Evolutionary conservation across 2,113 vertebrate species (phyloP).

Genomic region (Ptilorrhoa leucosticta): DNA sequence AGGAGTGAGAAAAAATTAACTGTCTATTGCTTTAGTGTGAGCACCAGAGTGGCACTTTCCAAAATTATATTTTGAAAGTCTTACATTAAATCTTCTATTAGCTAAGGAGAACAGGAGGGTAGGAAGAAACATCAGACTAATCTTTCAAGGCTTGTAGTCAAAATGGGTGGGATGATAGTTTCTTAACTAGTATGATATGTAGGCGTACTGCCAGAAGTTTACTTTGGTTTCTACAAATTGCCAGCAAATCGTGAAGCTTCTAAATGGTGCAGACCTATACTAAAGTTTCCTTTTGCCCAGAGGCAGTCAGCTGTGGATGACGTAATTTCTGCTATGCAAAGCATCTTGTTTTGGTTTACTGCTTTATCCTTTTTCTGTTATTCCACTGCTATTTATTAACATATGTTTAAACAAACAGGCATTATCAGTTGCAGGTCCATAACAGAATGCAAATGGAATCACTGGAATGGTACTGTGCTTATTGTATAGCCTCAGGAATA

Average conservation of each 20-base stretch:
- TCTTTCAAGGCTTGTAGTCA: conserved; percentile 4
- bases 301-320: conserved; percentile 56
- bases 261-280: conserved; percentile 9
- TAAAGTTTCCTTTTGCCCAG: conserved; percentile 22
- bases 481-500: not conserved
- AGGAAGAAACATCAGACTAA: not conserved
- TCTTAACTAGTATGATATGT: conserved; percentile 47
- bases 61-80: not conserved
- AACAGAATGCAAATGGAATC: not conserved
- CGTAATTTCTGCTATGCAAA: conserved; percentile 55
- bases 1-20: not conserved
- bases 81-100: not conserved
- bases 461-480: not conserved
- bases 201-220: conserved; percentile 26
- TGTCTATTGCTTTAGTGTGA: not conserved
- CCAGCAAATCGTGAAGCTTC: not conserved
- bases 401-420: not conserved
- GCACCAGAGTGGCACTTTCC: not conserved
- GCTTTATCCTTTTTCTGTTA: not conserved
- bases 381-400: not conserved
- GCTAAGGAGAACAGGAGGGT: not conserved
- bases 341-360: conserved; percentile 26
- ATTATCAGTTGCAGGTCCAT: not conserved
- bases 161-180: conserved; percentile 28
- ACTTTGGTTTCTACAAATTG: conserved; percentile 39